Base-by-base conservation (phyloP, 2,888 invertebrate species). In the Andrena bicolor region DNA sequence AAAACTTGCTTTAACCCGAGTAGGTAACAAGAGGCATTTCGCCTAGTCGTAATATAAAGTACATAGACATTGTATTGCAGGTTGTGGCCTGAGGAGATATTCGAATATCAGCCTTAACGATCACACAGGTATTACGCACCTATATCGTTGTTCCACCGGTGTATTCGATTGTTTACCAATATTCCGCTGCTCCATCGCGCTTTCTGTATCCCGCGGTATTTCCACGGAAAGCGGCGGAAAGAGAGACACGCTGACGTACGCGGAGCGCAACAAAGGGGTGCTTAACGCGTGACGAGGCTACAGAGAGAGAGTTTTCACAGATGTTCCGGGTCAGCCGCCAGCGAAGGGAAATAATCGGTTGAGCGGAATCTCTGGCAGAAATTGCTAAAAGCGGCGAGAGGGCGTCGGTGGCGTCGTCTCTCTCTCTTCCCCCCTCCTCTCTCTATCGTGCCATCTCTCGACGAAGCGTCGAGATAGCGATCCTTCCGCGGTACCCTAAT, bases 401-500 rank as follows among this genome's bases (percentile, higher is more conserved):
- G 70, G 23, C 32, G 51, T 63, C 53, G 68, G 2, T 26, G 10
- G 41, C 23, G 49, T 20, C 26, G 30, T 68, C 84, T 64, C 78
- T 71, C 86, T 66, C 81, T 65, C 26, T 58, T 5, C 7, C 51
- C 41, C 20, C 58, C 49, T 35, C 41, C 20, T 53, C 49, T 35
- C 73, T 65, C 30, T 65, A 41, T 41, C 41, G 5, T 41, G 41
- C 41, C 41, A 41, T 41, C 53, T 28, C 68, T 49, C 74, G 71
- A 65, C 65, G 63, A 51, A 60, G 49, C 80, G 61, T 10, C 48
- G 79, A 84, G 85, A 84, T 86, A 87, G 87, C 85, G 88, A 91
- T 89, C 86, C 84, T 90, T 88, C 84, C 85, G 85, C 88, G 87
- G 85, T 86, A 86, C 89, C 89, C 87, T 91, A 91, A 92, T 92